Evolutionary conservation across 2,797 vertebrate genomes (phyloP), one percentile per base, ranked within the genome.

Genomic region (Buceros bicornis): DNA sequence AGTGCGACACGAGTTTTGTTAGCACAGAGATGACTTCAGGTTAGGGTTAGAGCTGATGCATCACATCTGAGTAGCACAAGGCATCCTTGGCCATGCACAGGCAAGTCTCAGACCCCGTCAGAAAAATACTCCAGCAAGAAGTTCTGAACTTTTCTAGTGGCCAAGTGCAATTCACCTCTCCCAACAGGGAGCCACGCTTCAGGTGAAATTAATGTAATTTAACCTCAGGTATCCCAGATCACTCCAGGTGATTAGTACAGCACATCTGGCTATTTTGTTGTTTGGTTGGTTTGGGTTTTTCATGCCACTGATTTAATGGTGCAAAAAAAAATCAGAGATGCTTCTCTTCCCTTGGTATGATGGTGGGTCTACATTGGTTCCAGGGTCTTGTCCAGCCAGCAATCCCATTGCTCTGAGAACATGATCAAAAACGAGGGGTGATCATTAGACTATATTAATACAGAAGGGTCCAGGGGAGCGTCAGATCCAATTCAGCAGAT

Each of bases 281-380:
- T 26, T 28, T 62, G 5, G 5, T 51, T 4, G 3, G 4, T 7
- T 12, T 16, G 31, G 42, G 19, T 13, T 56, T 91, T 47, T 25
- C 26, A 37, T 28, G 82, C 28, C 80, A 93, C 73, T 3, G 42
- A 94, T 92, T 93, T 62, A 90, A 83, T 29, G 91, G 69, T 31
- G 58, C 33, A 54, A 85, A 90, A 95, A 91, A 82, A 47, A 60
- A 97, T 93, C 94, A 97, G 95, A 97, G 97, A 94, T 71, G 94
- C 93, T 90, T 70, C 42, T 90, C 58, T 67, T 81, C 79, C 53
- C 65, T 92, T 93, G 88, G 15, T 37, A 37, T 37, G 25, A 28
- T 83, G 79, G 53, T 89, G 82, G 71, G 53, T 74, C 77, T 96
- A 87, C 21, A 26, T 2, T 3, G 4, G 57, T 90, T 90, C 81